Evolutionary conservation across 2,888 invertebrate species (phyloP), one percentile per base, ranked within the genome.

Genomic region (Apamea crenata): DNA sequence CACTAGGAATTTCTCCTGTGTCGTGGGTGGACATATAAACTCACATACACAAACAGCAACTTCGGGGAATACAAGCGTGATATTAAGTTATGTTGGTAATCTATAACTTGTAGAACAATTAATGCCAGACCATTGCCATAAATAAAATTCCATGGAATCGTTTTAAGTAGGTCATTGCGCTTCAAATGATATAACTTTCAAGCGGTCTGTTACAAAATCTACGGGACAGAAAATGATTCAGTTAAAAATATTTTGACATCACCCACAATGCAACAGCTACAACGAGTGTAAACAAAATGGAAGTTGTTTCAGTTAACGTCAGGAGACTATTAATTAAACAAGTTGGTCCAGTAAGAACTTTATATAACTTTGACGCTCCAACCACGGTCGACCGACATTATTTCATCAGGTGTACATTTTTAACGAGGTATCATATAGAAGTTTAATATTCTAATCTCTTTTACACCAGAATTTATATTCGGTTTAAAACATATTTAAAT

Each of bases 331-430:
- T 80, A 80, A 78, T 78, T 81, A 79, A 69, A 74, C 74, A 76
- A 85, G 74, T 77, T 83, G 53, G 67, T 82, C 66, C 53, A 59
- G 56, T 50, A 44, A 77, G 80, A 68, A 77, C 66, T 74, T 81
- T 79, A 78, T 81, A 74, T 71, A 79, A 82, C 65, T 85, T 85
- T 44, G 59, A 59, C 16, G 74, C 59, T 65, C n/a, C 47, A 50
- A 68, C 53, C 69, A 56, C 73, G 47, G 50, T 74, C 10, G 18
- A 29, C 78, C 69, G 69, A 74, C 76, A 77, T 78, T 80, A 78
- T 69, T 81, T 80, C 76, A 82, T 74, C 68, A 80, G 44, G 78
- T 82, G 72, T 80, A 74, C 68, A 87, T 79, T 81, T 88, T 88
- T 84, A 86, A 88, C 75, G 74, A 88, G 65, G 69, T 84, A 65